These are phyloP conservation scores for Danio albolineatus DNA, from an alignment of 2,797 vertebrate genomes.

Conservation along the genomic window DNA sequence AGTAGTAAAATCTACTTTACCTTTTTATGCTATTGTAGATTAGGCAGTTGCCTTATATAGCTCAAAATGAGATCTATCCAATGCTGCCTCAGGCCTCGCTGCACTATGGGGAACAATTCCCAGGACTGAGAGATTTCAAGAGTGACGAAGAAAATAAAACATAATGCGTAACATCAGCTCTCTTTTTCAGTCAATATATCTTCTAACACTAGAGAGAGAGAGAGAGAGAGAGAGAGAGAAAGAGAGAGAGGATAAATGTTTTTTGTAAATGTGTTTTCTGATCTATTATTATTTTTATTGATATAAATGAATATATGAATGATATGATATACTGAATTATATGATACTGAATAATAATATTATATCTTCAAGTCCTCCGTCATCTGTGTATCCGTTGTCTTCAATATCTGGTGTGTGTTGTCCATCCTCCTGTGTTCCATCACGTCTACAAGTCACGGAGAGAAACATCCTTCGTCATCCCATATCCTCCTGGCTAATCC, in stretches of 20 bases:
- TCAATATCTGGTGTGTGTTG: too few relatives aligned
- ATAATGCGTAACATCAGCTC: slow-evolving; percentile 11
- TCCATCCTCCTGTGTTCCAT: too few relatives aligned
- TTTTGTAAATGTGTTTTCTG: too few relatives aligned
- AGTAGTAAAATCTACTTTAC: slow-evolving; percentile 57
- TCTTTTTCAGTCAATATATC: not conserved
- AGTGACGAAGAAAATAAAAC: slow-evolving; percentile 27
- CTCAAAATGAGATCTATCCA: slow-evolving; percentile 53
- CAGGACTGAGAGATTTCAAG: slow-evolving; percentile 42
- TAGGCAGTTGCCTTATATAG: slow-evolving; percentile 42
- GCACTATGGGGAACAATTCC: slow-evolving; percentile 17
- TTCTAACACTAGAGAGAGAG: not conserved
- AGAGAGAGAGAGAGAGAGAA: not conserved
- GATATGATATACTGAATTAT: too few relatives aligned
- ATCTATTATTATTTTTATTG: too few relatives aligned
- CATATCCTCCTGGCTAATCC: too few relatives aligned
- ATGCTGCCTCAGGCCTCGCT: slow-evolving; percentile 38
- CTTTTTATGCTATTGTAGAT: slow-evolving; percentile 48
- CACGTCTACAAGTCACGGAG: too few relatives aligned
- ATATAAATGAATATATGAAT: too few relatives aligned
- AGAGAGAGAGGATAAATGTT: not conserved
- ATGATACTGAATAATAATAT: too few relatives aligned
- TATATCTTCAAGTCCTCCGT: too few relatives aligned
- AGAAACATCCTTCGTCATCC: too few relatives aligned
- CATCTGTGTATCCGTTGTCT: too few relatives aligned